Base-by-base conservation (phyloP, 2,113 vertebrate species). In the Acanthisitta chloris region DNA sequence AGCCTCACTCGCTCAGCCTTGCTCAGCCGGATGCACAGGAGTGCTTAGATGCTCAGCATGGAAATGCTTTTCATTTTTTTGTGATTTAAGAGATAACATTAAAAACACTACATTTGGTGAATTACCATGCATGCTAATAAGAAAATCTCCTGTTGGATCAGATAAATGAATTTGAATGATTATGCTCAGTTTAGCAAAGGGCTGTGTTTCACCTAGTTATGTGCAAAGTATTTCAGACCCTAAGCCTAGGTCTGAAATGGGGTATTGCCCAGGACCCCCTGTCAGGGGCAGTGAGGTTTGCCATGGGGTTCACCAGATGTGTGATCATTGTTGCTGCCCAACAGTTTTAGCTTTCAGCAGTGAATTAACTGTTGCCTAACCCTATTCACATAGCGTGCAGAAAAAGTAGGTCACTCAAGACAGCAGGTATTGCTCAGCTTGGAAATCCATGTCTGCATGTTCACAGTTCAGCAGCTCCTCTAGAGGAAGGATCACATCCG, bases 351-450 rank as follows among this genome's bases (percentile, higher is more conserved):
- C 42, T 83, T 88, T 67, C 76, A 86, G 76, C 55, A 48, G 43
- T 0, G 2, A 64, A 33, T 74, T 45, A 64, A n/a, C 72, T 90
- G 14, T 59, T 83, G 64, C 93, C 59, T 55, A 66, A 67, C 49
- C 45, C 52, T 49, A 4, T 46, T 64, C 84, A 65, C 43, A 33
- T 17, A 61, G 85, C 15, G 6, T 81, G 85, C 64, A 80, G 36
- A 51, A 67, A 49, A 96, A 96, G 71, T 92, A 94, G 94, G 95
- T 97, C 93, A 93, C 51, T 36, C 8, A 2, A 90, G 82, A 24
- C 59, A 88, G 92, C 92, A 90, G 90, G 91, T 95, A 57, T 15
- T 88, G 83, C 58, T 65, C 1, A 0, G 58, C 55, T 86, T 66
- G 64, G 80, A 81, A 93, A 93, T 76, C 71, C 21, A 25, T 62